Base-by-base conservation (phyloP, 2,888 invertebrate species). In the Diarsia dahlii region DNA sequence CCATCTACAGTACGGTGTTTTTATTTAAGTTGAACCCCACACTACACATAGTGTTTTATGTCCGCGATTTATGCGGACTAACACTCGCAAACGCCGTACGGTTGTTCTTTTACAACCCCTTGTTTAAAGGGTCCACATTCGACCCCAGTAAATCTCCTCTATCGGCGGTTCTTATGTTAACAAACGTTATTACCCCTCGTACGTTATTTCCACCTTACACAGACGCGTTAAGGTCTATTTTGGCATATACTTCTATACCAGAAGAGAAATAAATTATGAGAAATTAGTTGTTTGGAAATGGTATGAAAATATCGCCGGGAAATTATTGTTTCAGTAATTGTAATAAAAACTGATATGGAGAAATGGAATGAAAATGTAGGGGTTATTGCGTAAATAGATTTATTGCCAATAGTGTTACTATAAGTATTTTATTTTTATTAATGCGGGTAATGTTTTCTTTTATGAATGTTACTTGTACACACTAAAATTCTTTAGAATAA, bases 131-230 rank as follows among this genome's bases (percentile, higher is more conserved):
- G 87, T 77, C 80, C 74, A 81, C 78, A 86, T 85, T 89, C 89
- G 88, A 91, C 91, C 92, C 88, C 89, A 78, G 89, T 92, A 93
- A 92, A 93, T 93, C 91, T 92, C 88, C 88, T 88, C 85, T 89
- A 92, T 91, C 88, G 89, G 67, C 82, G 86, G 82, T 89, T 90
- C 89, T 90, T 89, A 88, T 88, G 89, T 89, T 90, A 90, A 89
- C 90, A 89, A 90, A 89, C 87, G 76, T 76, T 81, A 86, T 88
- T 88, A 84, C 86, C 80, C 81, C 71, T 73, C 79, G 80, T 78
- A 80, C 72, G 69, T 76, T 76, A 82, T 84, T 85, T 80, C 74
- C 74, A 83, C 84, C 86, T 70, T 89, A 84, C 71, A 58, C 1
- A 58, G 50, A 74, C 60, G 45, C 13, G 2, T 58, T 80, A 88